Evolutionary conservation across 2,888 invertebrate genomes (phyloP).

Genomic region (Myathropa florea): DNA sequence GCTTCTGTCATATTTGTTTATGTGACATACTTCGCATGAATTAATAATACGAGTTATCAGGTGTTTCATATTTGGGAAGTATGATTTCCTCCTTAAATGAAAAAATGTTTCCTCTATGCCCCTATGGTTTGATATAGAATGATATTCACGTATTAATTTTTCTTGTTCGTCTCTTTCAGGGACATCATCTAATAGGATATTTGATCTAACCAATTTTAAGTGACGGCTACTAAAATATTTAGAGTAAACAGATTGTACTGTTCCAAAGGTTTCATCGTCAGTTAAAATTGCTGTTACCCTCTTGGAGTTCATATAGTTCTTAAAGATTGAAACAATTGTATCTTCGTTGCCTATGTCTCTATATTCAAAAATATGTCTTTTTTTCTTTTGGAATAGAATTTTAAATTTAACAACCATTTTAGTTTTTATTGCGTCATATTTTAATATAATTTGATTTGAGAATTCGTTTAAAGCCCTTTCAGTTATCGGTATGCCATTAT

Average conservation of each 20-base stretch:
- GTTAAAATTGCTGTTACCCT: slow-evolving; percentile 7
- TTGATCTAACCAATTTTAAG: slow-evolving; percentile 28
- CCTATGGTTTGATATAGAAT: slow-evolving; percentile 7
- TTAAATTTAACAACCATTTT: neutral
- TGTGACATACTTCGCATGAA: slow-evolving; percentile 39
- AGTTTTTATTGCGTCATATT: neutral
- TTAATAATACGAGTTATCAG: slow-evolving; percentile 25
- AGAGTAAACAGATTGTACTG: slow-evolving; percentile 3
- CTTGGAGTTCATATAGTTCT: slow-evolving; percentile 9
- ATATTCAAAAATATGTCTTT: slow-evolving; percentile 5
- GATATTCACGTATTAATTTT: slow-evolving; percentile 5
- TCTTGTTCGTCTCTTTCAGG: neutral
- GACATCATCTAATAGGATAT: neutral
- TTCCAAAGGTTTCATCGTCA: slow-evolving; percentile 30
- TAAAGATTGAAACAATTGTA: slow-evolving; percentile 11
- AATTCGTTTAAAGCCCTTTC: slow-evolving; percentile 17
- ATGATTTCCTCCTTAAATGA: no score
- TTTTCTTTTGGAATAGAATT: slow-evolving; percentile 17
- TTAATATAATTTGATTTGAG: neutral
- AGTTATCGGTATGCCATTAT: slow-evolving; percentile 50
- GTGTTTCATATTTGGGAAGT: slow-evolving; percentile 50
- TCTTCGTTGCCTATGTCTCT: neutral
- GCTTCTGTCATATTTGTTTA: slow-evolving; percentile 54
- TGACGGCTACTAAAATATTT: slow-evolving; percentile 14
- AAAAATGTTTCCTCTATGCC: slow-evolving; percentile 41